Conservation (phyloP, 2,888 invertebrate species). For the Drosophila mettleri region DNA sequence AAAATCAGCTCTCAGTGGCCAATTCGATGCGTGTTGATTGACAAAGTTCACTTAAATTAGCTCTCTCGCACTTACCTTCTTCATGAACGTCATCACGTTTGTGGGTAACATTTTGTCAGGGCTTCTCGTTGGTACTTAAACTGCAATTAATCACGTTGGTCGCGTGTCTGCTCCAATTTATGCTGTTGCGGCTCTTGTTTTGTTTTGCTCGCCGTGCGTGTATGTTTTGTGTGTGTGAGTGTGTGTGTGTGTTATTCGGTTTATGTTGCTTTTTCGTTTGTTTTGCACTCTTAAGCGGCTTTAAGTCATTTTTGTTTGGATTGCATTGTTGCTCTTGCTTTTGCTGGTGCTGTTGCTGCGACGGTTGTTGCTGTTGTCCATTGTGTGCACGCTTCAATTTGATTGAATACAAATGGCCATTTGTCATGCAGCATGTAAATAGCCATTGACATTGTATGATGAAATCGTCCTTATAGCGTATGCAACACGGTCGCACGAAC, state of each 20-base stretch:
- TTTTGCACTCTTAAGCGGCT: constrained; percentile 61
- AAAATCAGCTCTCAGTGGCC: background rate
- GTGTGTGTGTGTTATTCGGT: constrained; percentile 16
- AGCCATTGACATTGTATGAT: constrained; percentile 66
- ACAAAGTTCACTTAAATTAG: constrained; percentile 2
- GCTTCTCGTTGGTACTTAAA: constrained; percentile 50
- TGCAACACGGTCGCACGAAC: constrained; percentile 28
- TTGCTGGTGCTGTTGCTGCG: constrained; percentile 12
- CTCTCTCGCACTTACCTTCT: constrained; percentile 90
- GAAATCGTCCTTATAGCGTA: constrained; percentile 19
- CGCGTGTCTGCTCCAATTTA: constrained; percentile 30
- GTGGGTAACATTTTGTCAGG: constrained; percentile 91
- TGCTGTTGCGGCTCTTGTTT: constrained; percentile 43
- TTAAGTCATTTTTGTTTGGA: constrained; percentile 61
- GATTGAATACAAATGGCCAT: constrained; percentile 64
- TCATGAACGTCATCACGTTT: constrained; percentile 96
- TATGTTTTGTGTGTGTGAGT: constrained; percentile 8
- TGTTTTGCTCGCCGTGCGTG: constrained; percentile 13
- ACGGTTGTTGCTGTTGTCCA: constrained; percentile 27
- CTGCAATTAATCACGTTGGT: constrained; percentile 72
- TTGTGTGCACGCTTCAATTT: constrained; percentile 51
- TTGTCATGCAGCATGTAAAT: constrained; percentile 74
- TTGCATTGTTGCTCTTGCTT: constrained; percentile 15
- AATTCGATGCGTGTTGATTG: constrained; percentile 7
- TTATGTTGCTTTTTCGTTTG: constrained; percentile 25